Base-by-base conservation (phyloP, 2,113 vertebrate species). In the Chamaea fasciata region DNA sequence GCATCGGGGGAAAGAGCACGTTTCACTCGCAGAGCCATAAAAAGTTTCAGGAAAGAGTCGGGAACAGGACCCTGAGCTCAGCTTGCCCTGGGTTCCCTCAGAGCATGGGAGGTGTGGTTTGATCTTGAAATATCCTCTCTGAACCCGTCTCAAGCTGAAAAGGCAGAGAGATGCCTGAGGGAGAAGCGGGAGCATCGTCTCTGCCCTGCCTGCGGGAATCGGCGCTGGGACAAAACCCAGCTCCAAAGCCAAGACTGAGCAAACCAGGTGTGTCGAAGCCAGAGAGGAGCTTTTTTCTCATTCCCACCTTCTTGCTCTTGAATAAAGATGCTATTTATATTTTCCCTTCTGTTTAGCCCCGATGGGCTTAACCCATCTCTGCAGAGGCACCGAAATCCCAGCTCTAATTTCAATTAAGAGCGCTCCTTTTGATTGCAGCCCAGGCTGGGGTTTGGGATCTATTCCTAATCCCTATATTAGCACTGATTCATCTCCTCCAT, bases 351-450 rank as follows among this genome's bases (percentile, higher is more conserved):
- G 86, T 87, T 96, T 95, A 89, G 85, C 76, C 95, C 95, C 89
- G 9, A 78, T 31, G 87, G 95, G 81, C 95, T 97, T 96, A 88
- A 95, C 94, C 79, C 83, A 49, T 96, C 97, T 94, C 97, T 96
- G 92, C 81, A 46, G 98, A 97, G 94, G 84, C 89, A 37, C 91
- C 37, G 64, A 96, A 97, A 97, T 97, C 97, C 97, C 97, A 76
- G 90, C 96, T 98, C 97, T 97, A 97, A 97, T 98, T 98, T 97
- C 96, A 97, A 94, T 97, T 96, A 97, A 95, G 89, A 95, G 89
- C 3, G 5, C 70, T 92, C 7, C 73, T 86, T 95, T 95, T 94
- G 78, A 83, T 90, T 88, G 91, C 63, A 44, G 94, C 87, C 90
- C 46, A 6, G 89, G 55, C 94, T 77, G 57, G 93, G 96, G 55